A percentile compares a stretch with the other conserved stretches of the same genome.
These are phyloP conservation scores for Beroe ovata DNA, from an alignment of 37 sponge, comb jelly and placozoan genomes.

Conservation along the genomic window DNA sequence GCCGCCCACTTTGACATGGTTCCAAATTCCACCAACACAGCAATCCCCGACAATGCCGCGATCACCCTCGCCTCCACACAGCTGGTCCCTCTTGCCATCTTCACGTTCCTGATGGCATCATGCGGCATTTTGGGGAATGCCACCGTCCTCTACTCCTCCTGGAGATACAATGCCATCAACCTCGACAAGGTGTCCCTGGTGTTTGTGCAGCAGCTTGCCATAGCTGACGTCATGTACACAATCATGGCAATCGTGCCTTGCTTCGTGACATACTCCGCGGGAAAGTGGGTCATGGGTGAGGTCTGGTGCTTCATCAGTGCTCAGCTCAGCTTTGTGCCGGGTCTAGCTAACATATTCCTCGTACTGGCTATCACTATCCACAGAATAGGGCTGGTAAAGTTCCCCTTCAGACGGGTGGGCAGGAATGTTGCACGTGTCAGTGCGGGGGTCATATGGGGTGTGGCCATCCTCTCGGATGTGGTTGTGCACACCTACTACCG, in stretches of 20 bases:
- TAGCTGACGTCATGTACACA: conserved; percentile 31
- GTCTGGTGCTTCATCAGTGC: not conserved
- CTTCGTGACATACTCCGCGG: conserved; percentile 1
- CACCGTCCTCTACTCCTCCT: conserved; percentile 36
- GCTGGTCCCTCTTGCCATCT: not conserved
- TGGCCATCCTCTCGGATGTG: not conserved
- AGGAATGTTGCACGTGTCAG: not conserved
- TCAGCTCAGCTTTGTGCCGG: conserved; percentile 15
- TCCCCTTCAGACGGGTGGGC: not conserved
- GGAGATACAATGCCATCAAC: not conserved
- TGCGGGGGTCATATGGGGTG: not conserved
- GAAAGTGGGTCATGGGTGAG: not conserved
- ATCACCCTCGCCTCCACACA: not conserved
- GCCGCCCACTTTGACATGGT: not conserved
- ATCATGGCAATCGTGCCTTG: not conserved
- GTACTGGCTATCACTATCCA: conserved; percentile 4
- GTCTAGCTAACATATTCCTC: not conserved
- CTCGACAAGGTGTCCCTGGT: conserved; percentile 13
- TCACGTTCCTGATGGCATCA: not conserved
- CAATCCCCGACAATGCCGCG: not conserved
- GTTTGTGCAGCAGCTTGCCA: conserved; percentile 14
- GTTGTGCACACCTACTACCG: not conserved
- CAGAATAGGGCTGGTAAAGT: not conserved
- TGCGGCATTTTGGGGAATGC: not conserved
- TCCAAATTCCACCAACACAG: not conserved